Conservation (phyloP, 2,797 vertebrate species). For the Sphenodon punctatus region DNA sequence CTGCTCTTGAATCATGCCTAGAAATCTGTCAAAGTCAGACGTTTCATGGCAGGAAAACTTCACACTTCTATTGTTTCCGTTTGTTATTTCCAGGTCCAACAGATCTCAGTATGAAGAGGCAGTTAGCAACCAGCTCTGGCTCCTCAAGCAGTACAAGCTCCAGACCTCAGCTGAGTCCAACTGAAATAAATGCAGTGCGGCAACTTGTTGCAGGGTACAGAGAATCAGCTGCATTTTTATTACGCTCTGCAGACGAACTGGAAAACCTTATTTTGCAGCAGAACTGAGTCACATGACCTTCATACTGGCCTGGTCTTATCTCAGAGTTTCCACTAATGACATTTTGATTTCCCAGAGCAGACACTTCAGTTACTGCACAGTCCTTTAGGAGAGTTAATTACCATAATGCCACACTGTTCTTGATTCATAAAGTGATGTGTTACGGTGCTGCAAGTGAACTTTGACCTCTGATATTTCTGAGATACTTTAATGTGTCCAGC, state of each 20-base stretch:
- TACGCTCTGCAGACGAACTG: slow-evolving; percentile 87
- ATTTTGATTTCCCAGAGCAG: slow-evolving; percentile 78
- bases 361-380: slow-evolving; percentile 73
- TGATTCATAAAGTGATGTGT: slow-evolving; percentile 77
- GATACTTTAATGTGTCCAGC: slow-evolving; percentile 77
- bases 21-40: not conserved
- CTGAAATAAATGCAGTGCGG: slow-evolving; percentile 84
- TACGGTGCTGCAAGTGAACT: slow-evolving; percentile 79
- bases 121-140: slow-evolving; percentile 79
- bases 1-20: not conserved
- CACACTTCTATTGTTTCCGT: slow-evolving; percentile 25
- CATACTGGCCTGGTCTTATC: slow-evolving; percentile 68
- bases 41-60: not conserved
- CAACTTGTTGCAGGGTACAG: slow-evolving; percentile 86
- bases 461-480: slow-evolving; percentile 72
- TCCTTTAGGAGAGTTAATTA: slow-evolving; percentile 77
- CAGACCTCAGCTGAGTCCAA: slow-evolving; percentile 83
- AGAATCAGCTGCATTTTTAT: slow-evolving; percentile 84
- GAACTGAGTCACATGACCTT: slow-evolving; percentile 79
- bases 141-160: slow-evolving; percentile 79
- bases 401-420: slow-evolving; percentile 78
- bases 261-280: slow-evolving; percentile 89
- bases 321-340: slow-evolving; percentile 81
- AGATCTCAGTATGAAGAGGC: slow-evolving; percentile 88
- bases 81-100: slow-evolving; percentile 78